Conservation (phyloP, 2,113 vertebrate genomes). For the Bujurquina vittata region DNA sequence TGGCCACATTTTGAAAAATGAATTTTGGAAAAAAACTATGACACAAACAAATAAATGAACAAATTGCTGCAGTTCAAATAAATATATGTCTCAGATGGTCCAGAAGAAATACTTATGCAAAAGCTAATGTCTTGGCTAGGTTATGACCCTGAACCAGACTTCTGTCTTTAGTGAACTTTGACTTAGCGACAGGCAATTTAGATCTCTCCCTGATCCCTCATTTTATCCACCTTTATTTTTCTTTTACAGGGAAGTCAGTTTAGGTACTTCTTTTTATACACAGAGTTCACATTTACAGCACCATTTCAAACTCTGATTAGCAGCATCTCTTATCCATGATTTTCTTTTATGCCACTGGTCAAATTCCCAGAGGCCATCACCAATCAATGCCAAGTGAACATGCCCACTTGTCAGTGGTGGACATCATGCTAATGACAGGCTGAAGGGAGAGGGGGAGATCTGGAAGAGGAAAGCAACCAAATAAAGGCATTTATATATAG, state of each 20-base stretch:
- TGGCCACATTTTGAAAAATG: background rate
- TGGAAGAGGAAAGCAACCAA: background rate
- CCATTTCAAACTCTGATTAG: background rate
- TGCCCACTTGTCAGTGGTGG: conserved; percentile 53
- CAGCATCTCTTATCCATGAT: background rate
- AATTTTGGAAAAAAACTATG: background rate
- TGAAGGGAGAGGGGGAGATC: background rate
- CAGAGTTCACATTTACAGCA: background rate
- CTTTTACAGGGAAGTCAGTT: background rate
- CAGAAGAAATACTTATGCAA: conserved; percentile 17
- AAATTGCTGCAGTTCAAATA: too few species aligned
- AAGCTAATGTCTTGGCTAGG: background rate
- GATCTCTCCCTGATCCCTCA: background rate
- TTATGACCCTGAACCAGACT: conserved; percentile 36
- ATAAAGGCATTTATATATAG: background rate
- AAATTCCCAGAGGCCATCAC: conserved; percentile 30
- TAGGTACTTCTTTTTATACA: background rate
- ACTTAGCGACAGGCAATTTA: conserved; percentile 24
- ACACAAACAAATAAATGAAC: too few species aligned
- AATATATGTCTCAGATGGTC: too few species aligned
- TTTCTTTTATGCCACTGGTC: background rate
- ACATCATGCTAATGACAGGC: conserved; percentile 32
- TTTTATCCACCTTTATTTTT: background rate
- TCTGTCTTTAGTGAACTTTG: conserved; percentile 7
- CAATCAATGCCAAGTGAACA: conserved; percentile 59